Evolutionary conservation across 2,113 vertebrate genomes (phyloP).

Genomic region (Larimichthys polyactis): DNA sequence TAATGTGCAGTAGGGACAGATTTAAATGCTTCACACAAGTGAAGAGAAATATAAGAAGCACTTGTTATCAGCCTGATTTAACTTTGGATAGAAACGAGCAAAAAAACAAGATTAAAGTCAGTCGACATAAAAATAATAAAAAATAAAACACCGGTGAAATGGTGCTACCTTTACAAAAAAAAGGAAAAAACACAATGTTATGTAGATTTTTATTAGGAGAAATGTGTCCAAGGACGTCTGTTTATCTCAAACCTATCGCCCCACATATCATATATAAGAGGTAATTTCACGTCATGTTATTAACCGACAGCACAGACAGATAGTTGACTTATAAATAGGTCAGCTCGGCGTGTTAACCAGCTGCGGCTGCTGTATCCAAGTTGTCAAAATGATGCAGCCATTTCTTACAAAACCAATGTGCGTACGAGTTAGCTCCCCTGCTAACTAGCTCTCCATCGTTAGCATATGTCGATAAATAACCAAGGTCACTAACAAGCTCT

Average conservation of each 20-base stretch:
- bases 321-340: no score
- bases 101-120: not conserved
- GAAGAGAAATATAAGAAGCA: not conserved
- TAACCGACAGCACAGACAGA: not conserved
- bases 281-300: not conserved
- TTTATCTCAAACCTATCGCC: not conserved
- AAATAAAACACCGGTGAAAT: not conserved
- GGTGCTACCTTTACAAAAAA: not conserved
- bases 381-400: slow-evolving; percentile 64
- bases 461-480: slow-evolving; percentile 78
- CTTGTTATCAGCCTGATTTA: not conserved
- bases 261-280: not conserved
- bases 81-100: not conserved
- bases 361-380: not conserved
- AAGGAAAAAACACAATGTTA: not conserved
- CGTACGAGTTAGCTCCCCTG: slow-evolving; percentile 36
- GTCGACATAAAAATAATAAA: not conserved
- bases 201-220: not conserved
- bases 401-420: slow-evolving; percentile 47
- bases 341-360: not conserved
- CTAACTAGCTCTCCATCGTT: slow-evolving; percentile 56
- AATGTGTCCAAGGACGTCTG: not conserved
- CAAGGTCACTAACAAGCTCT: slow-evolving; percentile 75
- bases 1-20: not conserved
- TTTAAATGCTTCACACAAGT: not conserved